A percentile compares a stretch with the other conserved stretches of the same genome.
Conservation (phyloP, 2,113 vertebrate genomes). For the Propithecus coquereli region DNA sequence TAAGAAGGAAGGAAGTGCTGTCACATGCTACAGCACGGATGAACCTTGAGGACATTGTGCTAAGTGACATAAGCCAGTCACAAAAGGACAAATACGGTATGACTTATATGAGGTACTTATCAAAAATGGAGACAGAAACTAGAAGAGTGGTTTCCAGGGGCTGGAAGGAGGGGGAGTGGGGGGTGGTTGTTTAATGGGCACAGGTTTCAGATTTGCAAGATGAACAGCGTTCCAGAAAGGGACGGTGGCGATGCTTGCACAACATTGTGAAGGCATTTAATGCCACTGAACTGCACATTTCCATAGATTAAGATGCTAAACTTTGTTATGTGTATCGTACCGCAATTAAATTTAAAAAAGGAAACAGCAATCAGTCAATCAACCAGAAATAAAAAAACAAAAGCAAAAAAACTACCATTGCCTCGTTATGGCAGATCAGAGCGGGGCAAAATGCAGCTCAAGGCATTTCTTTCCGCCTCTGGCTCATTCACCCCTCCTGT, state of each 20-base stretch:
- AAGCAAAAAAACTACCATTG: background rate
- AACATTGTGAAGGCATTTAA: rapidly evolving
- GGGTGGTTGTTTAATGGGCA: background rate
- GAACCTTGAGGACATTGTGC: background rate
- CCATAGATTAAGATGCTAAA: background rate
- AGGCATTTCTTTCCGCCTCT: background rate
- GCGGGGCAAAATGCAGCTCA: rapidly evolving
- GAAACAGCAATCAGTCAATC: background rate
- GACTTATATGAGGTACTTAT: background rate
- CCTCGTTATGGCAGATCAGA: background rate
- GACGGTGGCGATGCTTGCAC: no score
- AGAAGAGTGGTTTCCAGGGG: background rate
- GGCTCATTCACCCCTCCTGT: no score
- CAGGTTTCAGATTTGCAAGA: background rate
- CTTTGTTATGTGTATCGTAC: background rate
- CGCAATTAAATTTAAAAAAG: background rate
- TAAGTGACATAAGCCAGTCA: background rate
- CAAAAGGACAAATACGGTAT: background rate
- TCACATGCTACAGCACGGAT: background rate
- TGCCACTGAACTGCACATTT: background rate
- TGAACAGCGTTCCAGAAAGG: background rate
- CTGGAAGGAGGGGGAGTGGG: background rate
- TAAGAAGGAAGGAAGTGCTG: background rate
- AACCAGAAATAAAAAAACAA: background rate
- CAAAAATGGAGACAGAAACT: background rate